A percentile compares a stretch with the other conserved stretches of the same genome.
phyloP scores from a whole-genome alignment of 2,888 invertebrate species.

The Candidula unifasciata region DNA sequence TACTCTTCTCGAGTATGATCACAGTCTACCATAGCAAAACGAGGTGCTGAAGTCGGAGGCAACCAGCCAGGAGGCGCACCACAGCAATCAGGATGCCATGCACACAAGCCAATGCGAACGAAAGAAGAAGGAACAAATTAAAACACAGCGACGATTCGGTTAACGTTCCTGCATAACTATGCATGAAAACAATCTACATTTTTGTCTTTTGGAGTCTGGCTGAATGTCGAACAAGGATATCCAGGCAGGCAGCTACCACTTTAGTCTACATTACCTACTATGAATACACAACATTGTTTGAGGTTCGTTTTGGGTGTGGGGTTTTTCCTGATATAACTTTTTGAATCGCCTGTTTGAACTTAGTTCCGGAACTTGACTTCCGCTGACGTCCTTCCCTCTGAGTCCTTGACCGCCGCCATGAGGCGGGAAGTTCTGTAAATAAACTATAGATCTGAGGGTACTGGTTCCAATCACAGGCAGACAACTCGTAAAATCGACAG shows the following conservation, averaged over 20 bases:
- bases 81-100: too few species aligned
- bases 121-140: too few species aligned
- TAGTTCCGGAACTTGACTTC: slow-evolving; percentile 71
- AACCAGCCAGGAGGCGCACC: too few species aligned
- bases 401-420: slow-evolving; percentile 64
- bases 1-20: too few species aligned
- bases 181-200: too few species aligned
- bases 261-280: not conserved
- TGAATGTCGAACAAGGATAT: too few species aligned
- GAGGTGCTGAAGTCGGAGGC: too few species aligned
- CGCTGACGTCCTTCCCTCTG: slow-evolving; percentile 66
- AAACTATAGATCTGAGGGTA: slow-evolving; percentile 67
- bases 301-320: slow-evolving; percentile 4
- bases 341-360: slow-evolving; percentile 70
- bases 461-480: slow-evolving; percentile 75
- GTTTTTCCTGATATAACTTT: slow-evolving; percentile 70
- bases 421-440: slow-evolving; percentile 73
- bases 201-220: too few species aligned
- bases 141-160: too few species aligned
- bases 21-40: too few species aligned
- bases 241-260: not conserved
- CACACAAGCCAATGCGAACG: too few species aligned
- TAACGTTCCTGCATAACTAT: too few species aligned
- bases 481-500: slow-evolving; percentile 73
- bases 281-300: not conserved